Base-by-base conservation (phyloP, 2,113 vertebrate species). In the Poeciliopsis turrubarensis region DNA sequence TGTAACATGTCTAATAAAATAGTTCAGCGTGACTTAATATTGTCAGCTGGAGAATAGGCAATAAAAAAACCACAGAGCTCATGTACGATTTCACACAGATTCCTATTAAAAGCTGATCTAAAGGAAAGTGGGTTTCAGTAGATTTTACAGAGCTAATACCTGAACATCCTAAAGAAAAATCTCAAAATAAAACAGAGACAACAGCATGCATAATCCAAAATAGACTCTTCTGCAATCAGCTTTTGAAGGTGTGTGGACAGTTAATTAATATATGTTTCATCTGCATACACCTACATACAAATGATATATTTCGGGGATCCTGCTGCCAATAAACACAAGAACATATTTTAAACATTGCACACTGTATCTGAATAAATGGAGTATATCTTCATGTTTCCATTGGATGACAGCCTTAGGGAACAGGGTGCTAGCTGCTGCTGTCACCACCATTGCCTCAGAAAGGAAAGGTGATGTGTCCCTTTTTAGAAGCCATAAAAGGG, bases 401-500 rank as follows among this genome's bases (percentile, higher is more conserved):
- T 68, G 29, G 15, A 69, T 62, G 27, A 0, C 64, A 74, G 72
- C 60, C 82, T 73, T 27, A 68, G 39, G 12, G 37, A 74, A 77
- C 81, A 66, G 72, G 68, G 77, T 64, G 44, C 67, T 77, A 29
- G 44, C 72, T 79, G 72, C 67, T 77, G 71, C 85, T 91, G 89
- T 90, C 85, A 74, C 76, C 81, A 69, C 72, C 79, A 60, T 47
- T 65, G 54, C 26, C 75, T 70, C 37, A 67, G 47, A 82, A 77
- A 85, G 69, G 73, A 87, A 69, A 70, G 86, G 66, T 77, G 83
- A 89, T 77, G 74, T 65, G 73, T 80, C 86, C 71, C 75, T 76
- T 92, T 92, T 90, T 92, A 92, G 89, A 90, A 89, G 39, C 85
- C 72, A 89, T 91, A 89, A 92, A 91, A 87, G 71, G 84, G 69